Percentiles rank a stretch among this genome's conserved stretches.
Evolutionary conservation across 2,888 invertebrate genomes (phyloP).

Genomic region (Limenitis camilla): DNA sequence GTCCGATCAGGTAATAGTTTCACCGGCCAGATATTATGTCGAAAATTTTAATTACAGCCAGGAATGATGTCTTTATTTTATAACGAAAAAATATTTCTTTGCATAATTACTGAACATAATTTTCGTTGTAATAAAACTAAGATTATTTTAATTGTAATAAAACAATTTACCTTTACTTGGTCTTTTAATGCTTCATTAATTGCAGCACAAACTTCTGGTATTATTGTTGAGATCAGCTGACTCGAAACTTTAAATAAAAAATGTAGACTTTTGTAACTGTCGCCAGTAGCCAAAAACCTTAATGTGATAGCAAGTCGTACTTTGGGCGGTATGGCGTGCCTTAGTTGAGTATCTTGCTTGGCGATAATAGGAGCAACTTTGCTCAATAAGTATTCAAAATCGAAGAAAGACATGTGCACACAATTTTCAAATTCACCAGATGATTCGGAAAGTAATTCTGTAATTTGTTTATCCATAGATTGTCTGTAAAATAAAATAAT

Average conservation of each 20-base stretch:
- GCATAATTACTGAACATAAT: conserved; percentile 10
- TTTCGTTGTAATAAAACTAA: too few species aligned
- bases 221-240: conserved; percentile 26
- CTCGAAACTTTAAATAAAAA: conserved; percentile 30
- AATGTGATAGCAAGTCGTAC: conserved; percentile 5
- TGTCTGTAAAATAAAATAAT: not conserved
- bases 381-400: conserved; percentile 6
- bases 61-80: too few species aligned
- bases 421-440: conserved; percentile 1
- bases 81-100: too few species aligned
- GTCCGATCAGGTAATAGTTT: too few species aligned
- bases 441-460: not conserved
- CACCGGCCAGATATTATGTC: too few species aligned
- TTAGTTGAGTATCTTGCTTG: not conserved
- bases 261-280: conserved; percentile 21
- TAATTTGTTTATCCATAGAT: not conserved
- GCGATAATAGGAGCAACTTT: conserved; percentile 1
- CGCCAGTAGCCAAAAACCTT: conserved; percentile 24
- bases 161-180: conserved; percentile 26
- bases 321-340: not conserved
- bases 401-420: not conserved
- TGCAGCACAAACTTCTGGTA: conserved; percentile 29
- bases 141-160: too few species aligned
- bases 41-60: too few species aligned
- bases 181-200: conserved; percentile 25